A percentile compares a stretch with the other conserved stretches of the same genome.
Conservation (phyloP, 2,797 vertebrate genomes). For the Melanotaenia pygmaea region DNA sequence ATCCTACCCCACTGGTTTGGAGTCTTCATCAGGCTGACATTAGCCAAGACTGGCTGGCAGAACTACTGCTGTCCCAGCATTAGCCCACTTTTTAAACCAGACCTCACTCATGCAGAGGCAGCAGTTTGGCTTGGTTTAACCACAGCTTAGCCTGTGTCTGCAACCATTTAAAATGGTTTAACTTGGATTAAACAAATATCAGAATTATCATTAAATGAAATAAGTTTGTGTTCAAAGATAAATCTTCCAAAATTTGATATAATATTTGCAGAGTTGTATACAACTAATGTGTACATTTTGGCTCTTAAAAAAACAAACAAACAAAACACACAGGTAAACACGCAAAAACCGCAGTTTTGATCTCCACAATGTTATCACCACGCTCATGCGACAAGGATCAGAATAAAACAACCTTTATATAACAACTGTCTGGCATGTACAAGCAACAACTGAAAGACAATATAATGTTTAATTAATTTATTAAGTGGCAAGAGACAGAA, state of each 20-base stretch:
- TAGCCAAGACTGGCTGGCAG: conserved; percentile 80
- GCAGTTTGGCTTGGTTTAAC: conserved; percentile 48
- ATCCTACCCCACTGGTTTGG: conserved; percentile 80
- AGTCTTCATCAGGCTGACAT: conserved; percentile 76
- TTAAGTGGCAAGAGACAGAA: neutral
- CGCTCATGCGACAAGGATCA: too few species aligned
- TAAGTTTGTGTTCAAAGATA: too few species aligned
- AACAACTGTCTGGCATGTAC: neutral
- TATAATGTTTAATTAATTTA: neutral
- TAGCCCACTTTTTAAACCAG: conserved; percentile 54
- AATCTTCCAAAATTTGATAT: too few species aligned
- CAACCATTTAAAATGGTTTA: conserved; percentile 28
- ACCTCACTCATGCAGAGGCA: conserved; percentile 61
- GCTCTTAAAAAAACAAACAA: too few species aligned
- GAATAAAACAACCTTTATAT: too few species aligned
- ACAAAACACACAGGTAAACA: too few species aligned
- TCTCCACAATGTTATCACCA: too few species aligned
- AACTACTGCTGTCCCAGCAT: conserved; percentile 70
- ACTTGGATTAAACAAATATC: neutral
- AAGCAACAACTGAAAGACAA: neutral
- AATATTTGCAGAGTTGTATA: neutral
- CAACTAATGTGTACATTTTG: neutral
- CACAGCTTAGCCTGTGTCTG: conserved; percentile 19
- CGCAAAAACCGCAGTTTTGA: too few species aligned
- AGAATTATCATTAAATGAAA: too few species aligned